Evolutionary conservation across 2,113 vertebrate species (phyloP).

Genomic region (Gambusia holbrooki): DNA sequence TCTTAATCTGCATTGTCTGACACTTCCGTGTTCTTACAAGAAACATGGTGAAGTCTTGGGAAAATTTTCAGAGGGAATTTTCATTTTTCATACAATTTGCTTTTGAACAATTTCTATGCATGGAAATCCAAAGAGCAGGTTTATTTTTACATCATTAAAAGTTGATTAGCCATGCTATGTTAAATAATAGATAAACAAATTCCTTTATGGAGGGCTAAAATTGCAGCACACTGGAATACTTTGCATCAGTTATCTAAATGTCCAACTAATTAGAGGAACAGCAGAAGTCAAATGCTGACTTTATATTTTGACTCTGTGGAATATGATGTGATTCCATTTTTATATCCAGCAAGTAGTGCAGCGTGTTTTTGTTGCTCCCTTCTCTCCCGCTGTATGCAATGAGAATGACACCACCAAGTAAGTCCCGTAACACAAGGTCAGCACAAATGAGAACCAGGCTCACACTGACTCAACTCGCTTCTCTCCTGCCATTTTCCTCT

Average conservation of each 20-base stretch:
- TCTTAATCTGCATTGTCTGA: constrained; percentile 23
- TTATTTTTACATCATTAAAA: constrained; percentile 36
- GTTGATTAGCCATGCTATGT: constrained; percentile 51
- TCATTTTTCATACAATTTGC: constrained; percentile 25
- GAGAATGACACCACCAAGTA: constrained; percentile 56
- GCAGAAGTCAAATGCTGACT: constrained; percentile 31
- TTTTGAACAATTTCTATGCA: constrained; percentile 36
- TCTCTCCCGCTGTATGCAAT: constrained; percentile 18
- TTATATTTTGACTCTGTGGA: constrained; percentile 3
- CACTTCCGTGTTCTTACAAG: constrained; percentile 44
- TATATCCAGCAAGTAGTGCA: not conserved
- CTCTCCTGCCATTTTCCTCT: constrained; percentile 65
- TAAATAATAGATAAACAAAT: constrained; percentile 25
- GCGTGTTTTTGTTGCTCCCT: not conserved
- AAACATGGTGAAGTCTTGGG: constrained; percentile 26
- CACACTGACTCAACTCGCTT: constrained; percentile 65
- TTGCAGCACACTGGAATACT: constrained; percentile 18
- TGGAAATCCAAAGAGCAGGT: constrained; percentile 14
- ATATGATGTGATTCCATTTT: constrained; percentile 12
- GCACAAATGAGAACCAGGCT: constrained; percentile 74
- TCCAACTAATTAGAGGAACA: constrained; percentile 33
- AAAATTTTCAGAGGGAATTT: constrained; percentile 26
- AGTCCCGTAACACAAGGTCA: constrained; percentile 58
- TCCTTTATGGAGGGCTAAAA: constrained; percentile 29
- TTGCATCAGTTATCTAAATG: constrained; percentile 25